Base-by-base conservation (phyloP, 2,113 vertebrate genomes). In the Salvelinus sp. region DNA sequence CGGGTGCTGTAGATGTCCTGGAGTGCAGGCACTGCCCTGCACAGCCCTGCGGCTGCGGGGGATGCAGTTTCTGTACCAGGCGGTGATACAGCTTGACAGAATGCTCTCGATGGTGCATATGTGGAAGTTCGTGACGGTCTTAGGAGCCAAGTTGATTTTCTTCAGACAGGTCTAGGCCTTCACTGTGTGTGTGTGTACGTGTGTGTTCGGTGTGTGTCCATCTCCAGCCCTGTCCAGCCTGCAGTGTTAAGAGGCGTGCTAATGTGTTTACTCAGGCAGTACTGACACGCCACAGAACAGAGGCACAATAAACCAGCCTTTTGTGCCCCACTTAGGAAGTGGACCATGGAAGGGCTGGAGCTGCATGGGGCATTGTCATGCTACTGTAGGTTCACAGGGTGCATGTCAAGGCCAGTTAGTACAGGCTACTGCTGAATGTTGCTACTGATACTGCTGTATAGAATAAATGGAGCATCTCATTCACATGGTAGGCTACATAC, bases 241-340 rank as follows among this genome's bases (percentile, higher is more conserved):
- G 65, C 28, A 20, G 67, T 78, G 76, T 38, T 84, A 70, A 76
- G 79, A 77, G 83, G 20, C 28, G 80, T 80, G 78, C 79, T 88
- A 85, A 88, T 86, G 83, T 74, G 76, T 84, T 78, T 83, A 87
- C 82, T 81, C 87, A 85, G 86, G 90, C 87, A 75, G 87, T 86
- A 85, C 83, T 89, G 83, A 88, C 82, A 83, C 80, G 83, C 79
- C 86, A 89, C 64, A 70, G 87, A 85, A 89, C 66, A 70, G 86
- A 85, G 83, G 75, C 58, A 75, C 65, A 87, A 92, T 90, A 90
- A 91, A 87, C 85, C 69, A 75, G 63, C 85, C 50, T 88, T 87
- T 90, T 92, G 89, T 91, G 83, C 84, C 74, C 75, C 69, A 84
- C 83, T 85, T 83, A 76, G 85, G 83, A 84, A 82, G 85, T 74